A percentile compares a stretch with the other conserved stretches of the same genome.
These are phyloP conservation scores for Melinaea marsaeus DNA, from an alignment of 2,888 invertebrate species.

Conservation along the genomic window DNA sequence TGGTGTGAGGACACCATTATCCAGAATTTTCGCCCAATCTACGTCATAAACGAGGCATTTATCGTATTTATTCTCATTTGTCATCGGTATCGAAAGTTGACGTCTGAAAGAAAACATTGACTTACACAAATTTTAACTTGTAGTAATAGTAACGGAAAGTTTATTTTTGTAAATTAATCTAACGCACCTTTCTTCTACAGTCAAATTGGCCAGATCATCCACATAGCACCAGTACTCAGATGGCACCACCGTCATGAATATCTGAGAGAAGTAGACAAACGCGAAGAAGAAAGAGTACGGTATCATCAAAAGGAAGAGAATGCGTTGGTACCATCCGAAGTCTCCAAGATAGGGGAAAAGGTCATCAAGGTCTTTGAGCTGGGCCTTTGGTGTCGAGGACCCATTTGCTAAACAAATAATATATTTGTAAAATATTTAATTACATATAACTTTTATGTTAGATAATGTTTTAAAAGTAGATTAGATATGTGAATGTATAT, in stretches of 20 bases:
- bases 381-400: conserved; percentile 6
- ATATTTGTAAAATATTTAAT: no score
- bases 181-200: conserved; percentile 52
- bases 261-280: conserved; percentile 69
- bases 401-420: conserved; percentile 17
- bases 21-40: conserved; percentile 51
- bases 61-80: conserved; percentile 42
- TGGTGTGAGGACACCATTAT: conserved; percentile 44
- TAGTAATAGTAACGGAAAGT: not conserved
- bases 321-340: conserved; percentile 70
- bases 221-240: conserved; percentile 64
- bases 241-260: conserved; percentile 68
- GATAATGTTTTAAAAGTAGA: no score
- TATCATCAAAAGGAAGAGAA: conserved; percentile 67
- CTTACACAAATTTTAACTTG: no score
- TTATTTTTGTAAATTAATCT: not conserved
- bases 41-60: conserved; percentile 61
- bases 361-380: conserved; percentile 63
- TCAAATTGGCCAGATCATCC: conserved; percentile 50
- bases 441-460: no score
- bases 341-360: conserved; percentile 61
- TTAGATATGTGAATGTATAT: no score
- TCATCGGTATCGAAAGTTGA: conserved; percentile 55
- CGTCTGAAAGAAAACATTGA: conserved; percentile 46
- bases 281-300: conserved; percentile 70